Base-by-base conservation (phyloP, 2,888 invertebrate species). In the Orchestes rusci region DNA sequence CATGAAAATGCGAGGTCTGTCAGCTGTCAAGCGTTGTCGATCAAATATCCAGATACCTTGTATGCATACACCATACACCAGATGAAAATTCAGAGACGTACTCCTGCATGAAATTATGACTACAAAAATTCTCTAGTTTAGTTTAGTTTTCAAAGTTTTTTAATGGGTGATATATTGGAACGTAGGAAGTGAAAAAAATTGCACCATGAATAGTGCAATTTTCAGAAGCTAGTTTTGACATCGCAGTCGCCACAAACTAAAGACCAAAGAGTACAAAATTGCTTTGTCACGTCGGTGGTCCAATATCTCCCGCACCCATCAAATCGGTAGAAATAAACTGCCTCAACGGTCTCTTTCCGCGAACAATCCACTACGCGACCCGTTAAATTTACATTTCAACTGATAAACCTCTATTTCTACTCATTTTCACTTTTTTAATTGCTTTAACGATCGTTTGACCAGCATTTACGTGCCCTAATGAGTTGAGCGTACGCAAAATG, bases 391-490 rank as follows among this genome's bases (percentile, higher is more conserved):
- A 45, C 49, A 49, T 49, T 49, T 45, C 34, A 32, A 48, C 48
- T 48, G 48, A 49, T 49, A 49, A 49, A 49, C 49, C 53, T 48
- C 43, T 49, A 53, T 55, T 52, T 46, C 42, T 52, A 54, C 53
- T 53, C 53, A 52, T 45, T 48, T 51, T 52, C 52, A 48, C 53
- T 53, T 51, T 51, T 52, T 39, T 48, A 53, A 50, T 53, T 44
- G 53, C 50, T 50, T 45, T 43, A 41, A 43, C 42, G 51, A 51
- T 45, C 51, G 50, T 52, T 52, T 48, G 45, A 49, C 32, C 46
- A 38, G 47, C 52, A 53, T 55, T 34, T 56, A 53, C 55, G 55
- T 43, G 55, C 54, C 49, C 47, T 52, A 47, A 51, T 55, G 55
- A 47, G 46, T 41, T 29, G 27, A 36, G 39, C 46, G 46, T 46